These are phyloP conservation scores for Amblyraja radiata DNA, from an alignment of 2,797 vertebrate genomes.

Conservation along the genomic window DNA sequence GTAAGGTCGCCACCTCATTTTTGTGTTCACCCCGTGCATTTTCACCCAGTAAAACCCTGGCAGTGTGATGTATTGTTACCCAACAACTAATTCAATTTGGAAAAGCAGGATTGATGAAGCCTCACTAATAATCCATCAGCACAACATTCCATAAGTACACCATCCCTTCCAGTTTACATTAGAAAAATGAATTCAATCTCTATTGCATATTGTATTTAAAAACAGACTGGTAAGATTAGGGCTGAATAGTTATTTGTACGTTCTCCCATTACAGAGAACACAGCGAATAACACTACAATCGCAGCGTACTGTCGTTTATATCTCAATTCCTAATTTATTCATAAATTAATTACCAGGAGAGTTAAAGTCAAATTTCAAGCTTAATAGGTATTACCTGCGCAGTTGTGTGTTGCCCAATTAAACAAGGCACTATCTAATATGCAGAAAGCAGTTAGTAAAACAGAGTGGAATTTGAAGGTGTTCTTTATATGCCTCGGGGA, in stretches of 20 bases:
- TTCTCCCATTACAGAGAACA: neutral
- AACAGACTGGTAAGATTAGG: no score
- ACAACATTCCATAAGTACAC: neutral
- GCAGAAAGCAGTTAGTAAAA: neutral
- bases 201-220: neutral
- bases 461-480: neutral
- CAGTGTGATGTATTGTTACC: no score
- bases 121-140: neutral
- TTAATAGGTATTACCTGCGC: neutral
- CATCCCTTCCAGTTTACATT: neutral
- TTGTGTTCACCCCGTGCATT: no score
- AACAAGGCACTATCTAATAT: neutral
- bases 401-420: conserved; percentile 10
- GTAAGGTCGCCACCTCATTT: no score
- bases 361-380: conserved; percentile 18
- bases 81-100: neutral
- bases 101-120: neutral
- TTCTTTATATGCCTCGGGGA: neutral
- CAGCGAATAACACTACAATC: neutral
- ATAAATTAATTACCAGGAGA: conserved; percentile 1
- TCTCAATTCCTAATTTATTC: neutral
- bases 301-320: no score
- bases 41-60: no score
- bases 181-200: neutral
- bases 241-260: neutral